Base-by-base conservation (phyloP, 2,797 vertebrate genomes). In the Phoeniculus purpureus region DNA sequence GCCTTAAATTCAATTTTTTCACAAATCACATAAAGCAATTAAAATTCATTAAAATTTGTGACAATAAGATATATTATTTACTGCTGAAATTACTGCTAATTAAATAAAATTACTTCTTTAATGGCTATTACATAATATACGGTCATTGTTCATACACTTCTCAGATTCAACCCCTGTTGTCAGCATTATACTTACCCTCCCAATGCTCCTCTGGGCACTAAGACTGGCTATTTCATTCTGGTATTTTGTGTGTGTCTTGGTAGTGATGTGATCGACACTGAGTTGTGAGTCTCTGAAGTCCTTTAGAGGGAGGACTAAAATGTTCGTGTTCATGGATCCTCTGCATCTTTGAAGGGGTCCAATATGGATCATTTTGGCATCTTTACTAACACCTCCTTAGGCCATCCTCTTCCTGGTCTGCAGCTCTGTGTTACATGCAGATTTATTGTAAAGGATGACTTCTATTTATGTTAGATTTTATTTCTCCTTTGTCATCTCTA, bases 221-320 rank as follows among this genome's bases (percentile, higher is more conserved):
- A 50, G 3, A 3, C 8, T 32, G 15, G 4, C 22, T n/a, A 8
- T 22, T 81, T 61, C 3, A 7, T 67, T 76, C 59, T 59, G 48
- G 7, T 6, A 8, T 61, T 37, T 37, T 37, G 15, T 10, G 22
- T 47, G 6, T 45, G 9, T 43, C 6, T 29, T 54, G 11, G 5
- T 6, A 4, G 7, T 0, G 0, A 65, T 5, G 16, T 25, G 1
- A 2, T 3, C 52, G 26, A 16, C 2, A 10, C 7, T n/a, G 31
- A 48, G 7, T 22, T 59, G 8, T 43, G 13, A 29, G 19, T 12
- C 10, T 59, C 60, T 51, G 25, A 15, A 73, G 19, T 6, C 22
- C 27, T 81, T 78, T 64, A 23, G 13, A 52, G 13, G 12, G 37
- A 48, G 9, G 20, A 18, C 31, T 60, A 10, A 10, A 8, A 19